A percentile compares a stretch with the other conserved stretches of the same genome.
Conservation (phyloP, 1,140 invertebrate species). For the Drepana arcuata region DNA sequence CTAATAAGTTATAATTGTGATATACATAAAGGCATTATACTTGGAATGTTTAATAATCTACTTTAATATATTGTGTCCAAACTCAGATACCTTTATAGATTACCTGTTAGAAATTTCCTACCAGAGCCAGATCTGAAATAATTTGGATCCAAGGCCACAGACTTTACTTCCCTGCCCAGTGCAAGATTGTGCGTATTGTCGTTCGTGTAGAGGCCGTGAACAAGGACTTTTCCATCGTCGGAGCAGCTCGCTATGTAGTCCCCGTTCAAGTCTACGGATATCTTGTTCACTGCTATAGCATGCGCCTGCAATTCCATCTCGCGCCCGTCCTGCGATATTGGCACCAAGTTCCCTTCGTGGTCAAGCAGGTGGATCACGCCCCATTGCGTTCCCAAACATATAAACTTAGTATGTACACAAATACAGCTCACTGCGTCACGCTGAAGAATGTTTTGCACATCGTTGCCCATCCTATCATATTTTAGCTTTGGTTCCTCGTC, state of each 20-base stretch:
- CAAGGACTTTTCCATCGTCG: slow-evolving; percentile 91
- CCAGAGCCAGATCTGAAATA: slow-evolving; percentile 84
- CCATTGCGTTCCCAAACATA: slow-evolving; percentile 93
- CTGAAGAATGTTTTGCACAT: slow-evolving; percentile 87
- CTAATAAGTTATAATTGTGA: too few relatives aligned
- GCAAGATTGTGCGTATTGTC: slow-evolving; percentile 87
- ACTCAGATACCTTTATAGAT: too few relatives aligned
- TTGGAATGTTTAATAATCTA: too few relatives aligned
- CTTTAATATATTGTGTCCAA: too few relatives aligned
- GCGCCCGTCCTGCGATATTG: slow-evolving; percentile 68
- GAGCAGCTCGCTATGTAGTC: slow-evolving; percentile 93
- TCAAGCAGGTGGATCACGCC: slow-evolving; percentile 92
- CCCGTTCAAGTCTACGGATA: slow-evolving; percentile 93
- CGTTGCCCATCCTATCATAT: slow-evolving; percentile 91
- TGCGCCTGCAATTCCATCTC: slow-evolving; percentile 85
- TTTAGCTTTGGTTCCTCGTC: slow-evolving; percentile 94
- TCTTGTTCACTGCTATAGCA: slow-evolving; percentile 92
- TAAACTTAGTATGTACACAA: slow-evolving; percentile 94
- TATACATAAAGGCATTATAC: too few relatives aligned
- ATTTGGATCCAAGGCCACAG: slow-evolving; percentile 90
- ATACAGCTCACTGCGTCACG: slow-evolving; percentile 93
- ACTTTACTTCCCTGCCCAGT: slow-evolving; percentile 88
- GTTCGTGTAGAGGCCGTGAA: slow-evolving; percentile 85
- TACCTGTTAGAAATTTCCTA: slow-evolving; percentile 84
- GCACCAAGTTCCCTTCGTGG: slow-evolving; percentile 90